Conservation (phyloP, 2,113 vertebrate genomes). For the Papio anubis region DNA sequence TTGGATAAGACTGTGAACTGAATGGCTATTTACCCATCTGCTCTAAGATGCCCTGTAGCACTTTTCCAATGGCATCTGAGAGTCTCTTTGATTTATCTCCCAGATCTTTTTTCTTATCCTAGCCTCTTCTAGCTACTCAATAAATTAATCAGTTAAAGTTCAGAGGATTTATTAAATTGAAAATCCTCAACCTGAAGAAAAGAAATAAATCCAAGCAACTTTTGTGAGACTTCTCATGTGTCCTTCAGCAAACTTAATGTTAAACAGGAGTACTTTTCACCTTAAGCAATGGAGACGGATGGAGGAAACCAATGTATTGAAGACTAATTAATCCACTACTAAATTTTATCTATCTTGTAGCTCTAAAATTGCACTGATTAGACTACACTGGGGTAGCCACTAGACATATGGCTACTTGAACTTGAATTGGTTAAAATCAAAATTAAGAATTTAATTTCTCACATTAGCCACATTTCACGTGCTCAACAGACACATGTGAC, state of each 20-base stretch:
- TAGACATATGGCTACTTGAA: not conserved
- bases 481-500: not conserved
- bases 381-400: not conserved
- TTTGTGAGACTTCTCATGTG: not conserved
- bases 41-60: not conserved
- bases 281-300: not conserved
- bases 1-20: not conserved
- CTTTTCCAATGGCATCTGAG: not conserved
- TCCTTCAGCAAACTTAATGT: not conserved
- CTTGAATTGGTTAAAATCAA: not conserved
- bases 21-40: not conserved
- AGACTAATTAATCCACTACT: not conserved
- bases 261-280: not conserved
- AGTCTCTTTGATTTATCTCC: not conserved
- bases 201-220: not conserved
- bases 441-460: not conserved
- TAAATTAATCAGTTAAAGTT: slow-evolving; percentile 50
- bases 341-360: not conserved
- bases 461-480: not conserved
- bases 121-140: not conserved
- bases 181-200: not conserved
- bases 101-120: not conserved
- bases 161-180: slow-evolving; percentile 4
- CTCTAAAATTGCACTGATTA: not conserved
- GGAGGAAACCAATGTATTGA: not conserved